A percentile compares a stretch with the other conserved stretches of the same genome.
Conservation (phyloP, 2,113 vertebrate genomes). For the Silurus asotus region DNA sequence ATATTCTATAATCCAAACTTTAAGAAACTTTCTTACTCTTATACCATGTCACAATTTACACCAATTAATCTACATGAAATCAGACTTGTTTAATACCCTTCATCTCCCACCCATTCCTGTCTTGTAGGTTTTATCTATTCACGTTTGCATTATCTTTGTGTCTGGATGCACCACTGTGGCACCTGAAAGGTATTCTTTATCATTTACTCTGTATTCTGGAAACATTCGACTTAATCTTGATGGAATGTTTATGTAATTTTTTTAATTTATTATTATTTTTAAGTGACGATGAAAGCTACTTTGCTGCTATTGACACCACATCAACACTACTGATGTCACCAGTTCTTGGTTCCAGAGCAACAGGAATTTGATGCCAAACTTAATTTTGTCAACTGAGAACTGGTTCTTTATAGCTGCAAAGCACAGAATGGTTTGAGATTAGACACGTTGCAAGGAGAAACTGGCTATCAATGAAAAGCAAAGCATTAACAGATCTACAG, state of each 20-base stretch:
- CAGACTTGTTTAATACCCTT: neutral
- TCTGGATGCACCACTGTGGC: neutral
- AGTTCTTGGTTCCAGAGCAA: neutral
- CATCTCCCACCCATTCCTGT: neutral
- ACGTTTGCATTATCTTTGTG: no score
- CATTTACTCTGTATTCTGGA: neutral
- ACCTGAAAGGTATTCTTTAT: neutral
- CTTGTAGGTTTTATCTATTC: neutral
- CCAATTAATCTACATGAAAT: neutral
- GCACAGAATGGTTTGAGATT: neutral
- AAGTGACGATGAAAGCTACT: neutral
- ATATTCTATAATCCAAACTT: neutral
- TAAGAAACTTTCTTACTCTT: neutral
- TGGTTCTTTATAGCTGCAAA: neutral
- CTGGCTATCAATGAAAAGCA: neutral
- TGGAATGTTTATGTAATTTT: neutral
- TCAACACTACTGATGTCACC: neutral
- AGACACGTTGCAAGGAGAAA: neutral
- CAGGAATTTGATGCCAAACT: neutral
- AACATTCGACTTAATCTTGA: neutral
- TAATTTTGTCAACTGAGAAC: neutral
- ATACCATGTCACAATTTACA: neutral
- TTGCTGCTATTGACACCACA: neutral
- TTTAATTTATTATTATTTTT: neutral
- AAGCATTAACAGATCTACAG: neutral